Base-by-base conservation (phyloP, 37 sponge, comb jelly and placozoan species). In the Crambe crambe region DNA sequence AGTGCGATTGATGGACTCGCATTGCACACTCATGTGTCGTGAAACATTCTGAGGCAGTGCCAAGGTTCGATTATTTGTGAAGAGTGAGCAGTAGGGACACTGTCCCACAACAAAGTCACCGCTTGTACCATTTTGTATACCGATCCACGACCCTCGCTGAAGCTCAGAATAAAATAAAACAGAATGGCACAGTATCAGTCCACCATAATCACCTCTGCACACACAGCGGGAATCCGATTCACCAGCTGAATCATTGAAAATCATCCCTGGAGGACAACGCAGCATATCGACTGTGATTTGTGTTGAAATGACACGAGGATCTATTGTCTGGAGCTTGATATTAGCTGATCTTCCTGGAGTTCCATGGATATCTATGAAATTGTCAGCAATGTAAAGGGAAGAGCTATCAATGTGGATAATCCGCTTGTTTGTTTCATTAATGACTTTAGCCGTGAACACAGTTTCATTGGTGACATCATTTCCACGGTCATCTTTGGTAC, bases 241-340 rank as follows among this genome's bases (percentile, higher is more conserved):
- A 34, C 0, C 22, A 39, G 5, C 38, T 58, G 2, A 25, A n/a
- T n/a, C n/a, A n/a, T n/a, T n/a, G 21, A n/a, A 20, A 0, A 8
- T 42, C 73, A 86, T 64, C 20, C 91, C 91, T 12, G 86, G 86
- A 30, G 91, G 91, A 65, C 91, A 90, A 18, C 34, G 75, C 12
- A 23, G 30, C 6, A 90, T 23, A 40, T 60, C 38, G 18, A 90
- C 72, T 0, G 5, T 23, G 2, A 90, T 34, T 73, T 85, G 67
- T 60, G 78, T 40, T 65, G 73, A 80, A 27, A 80, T 34, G 8
- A 86, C 81, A 56, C 81, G 37, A 47, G 86, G 80, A 32, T 85
- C 80, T 31, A 60, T 44, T 37, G 86, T 80, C 43, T 84, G 43
- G 6, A 86, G 37, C 12, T 64, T 35, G n/a, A 80, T 15, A 36